These are phyloP conservation scores for Cnemophilus loriae DNA, from an alignment of 2,113 vertebrate genomes.

Conservation along the genomic window DNA sequence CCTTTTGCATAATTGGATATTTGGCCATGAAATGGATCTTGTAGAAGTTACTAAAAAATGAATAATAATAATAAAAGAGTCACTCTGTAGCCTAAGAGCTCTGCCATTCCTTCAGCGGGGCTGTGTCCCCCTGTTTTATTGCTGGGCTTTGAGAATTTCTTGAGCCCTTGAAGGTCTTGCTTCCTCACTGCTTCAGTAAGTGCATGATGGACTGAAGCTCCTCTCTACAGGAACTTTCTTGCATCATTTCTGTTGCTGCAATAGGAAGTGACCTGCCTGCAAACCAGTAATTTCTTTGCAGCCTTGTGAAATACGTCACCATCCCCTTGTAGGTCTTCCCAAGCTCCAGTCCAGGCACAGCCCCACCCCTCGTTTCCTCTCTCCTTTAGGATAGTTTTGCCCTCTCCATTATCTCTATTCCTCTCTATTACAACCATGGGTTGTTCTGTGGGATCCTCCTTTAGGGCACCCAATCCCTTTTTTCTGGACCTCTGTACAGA, in stretches of 20 bases:
- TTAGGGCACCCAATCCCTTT: fast-evolving
- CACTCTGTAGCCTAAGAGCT: not conserved
- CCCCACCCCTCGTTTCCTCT: fast-evolving
- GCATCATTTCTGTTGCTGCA: not conserved
- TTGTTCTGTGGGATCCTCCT: not conserved
- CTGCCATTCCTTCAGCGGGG: not conserved
- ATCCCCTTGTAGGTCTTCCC: not conserved
- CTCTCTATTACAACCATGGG: not conserved
- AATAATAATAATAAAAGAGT: not conserved
- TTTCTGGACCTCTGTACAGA: not conserved
- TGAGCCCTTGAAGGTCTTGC: not conserved
- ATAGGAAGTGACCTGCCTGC: not conserved
- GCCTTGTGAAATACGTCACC: not conserved
- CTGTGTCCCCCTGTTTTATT: not conserved
- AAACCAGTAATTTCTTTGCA: not conserved
- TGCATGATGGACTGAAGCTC: not conserved
- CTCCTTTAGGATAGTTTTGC: not conserved
- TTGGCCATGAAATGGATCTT: not conserved
- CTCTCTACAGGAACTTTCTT: not conserved
- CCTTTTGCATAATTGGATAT: not conserved
- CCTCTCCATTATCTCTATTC: not conserved
- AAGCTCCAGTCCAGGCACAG: not conserved
- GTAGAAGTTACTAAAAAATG: not conserved
- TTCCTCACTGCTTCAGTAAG: not conserved
- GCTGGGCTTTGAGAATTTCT: not conserved